Evolutionary conservation across 2,797 vertebrate species (phyloP), one percentile per base, ranked within the genome.

Genomic region (Hippoglossus hippoglossus): DNA sequence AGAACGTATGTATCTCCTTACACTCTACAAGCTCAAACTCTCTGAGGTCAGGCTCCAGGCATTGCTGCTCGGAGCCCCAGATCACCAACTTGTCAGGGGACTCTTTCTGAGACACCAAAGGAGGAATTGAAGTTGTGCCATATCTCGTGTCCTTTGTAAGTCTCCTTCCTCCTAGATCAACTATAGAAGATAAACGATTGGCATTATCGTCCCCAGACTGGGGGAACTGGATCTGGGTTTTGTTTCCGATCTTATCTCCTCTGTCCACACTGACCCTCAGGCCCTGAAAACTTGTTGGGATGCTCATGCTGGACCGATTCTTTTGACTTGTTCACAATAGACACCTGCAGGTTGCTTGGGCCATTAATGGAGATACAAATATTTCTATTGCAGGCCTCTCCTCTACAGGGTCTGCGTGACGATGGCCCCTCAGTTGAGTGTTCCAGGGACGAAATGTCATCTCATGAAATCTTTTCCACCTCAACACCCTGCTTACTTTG

Each of bases 151-250:
- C 93, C 51, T 90, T 91, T 2, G 75, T 69, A 31, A 85, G 28
- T 26, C 71, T 60, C 58, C 73, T 64, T 28, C 73, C 63, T 79
- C 65, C 75, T 64, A 86, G 79, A 73, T 93, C 92, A 25, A 63
- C 36, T 18, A 62, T 56, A 0, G 91, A 78, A 63, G 91, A 74
- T 67, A 98, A 93, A 73, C 89, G 93, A 86, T 99, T 99, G 86
- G 97, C 98, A 71, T 99, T 99, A 41, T 92, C 83, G 71, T 99
- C 97, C 39, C 95, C 96, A 63, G 91, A 78, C 22, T 72, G 71
- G n/a, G 92, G 15, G 51, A 89, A 89, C 46, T 81, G 90, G 39
- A 90, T 90, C 87, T 85, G 84, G 19, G 74, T 84, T 87, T 96
- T 97, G 78, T 94, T 96, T 69, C 95, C 96, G 85, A 93, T 95